Conservation (phyloP, 2,888 invertebrate species). For the Drosophila macrospina region DNA sequence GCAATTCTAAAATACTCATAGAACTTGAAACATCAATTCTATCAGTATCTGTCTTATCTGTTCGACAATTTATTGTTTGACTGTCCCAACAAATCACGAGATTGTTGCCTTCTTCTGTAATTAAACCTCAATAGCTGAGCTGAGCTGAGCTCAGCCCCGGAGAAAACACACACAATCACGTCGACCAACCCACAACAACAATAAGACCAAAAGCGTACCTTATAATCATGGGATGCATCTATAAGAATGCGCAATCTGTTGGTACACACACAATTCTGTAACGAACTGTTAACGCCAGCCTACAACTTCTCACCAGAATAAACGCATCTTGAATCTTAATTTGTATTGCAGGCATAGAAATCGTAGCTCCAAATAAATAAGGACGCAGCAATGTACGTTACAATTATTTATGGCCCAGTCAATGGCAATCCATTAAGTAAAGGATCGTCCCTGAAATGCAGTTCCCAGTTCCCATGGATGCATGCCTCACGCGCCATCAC, state of each 20-base stretch:
- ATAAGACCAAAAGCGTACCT: slow-evolving; percentile 14
- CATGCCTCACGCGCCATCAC: slow-evolving; percentile 75
- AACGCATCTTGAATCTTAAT: slow-evolving; percentile 49
- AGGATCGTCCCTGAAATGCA: slow-evolving; percentile 42
- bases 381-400: slow-evolving; percentile 45
- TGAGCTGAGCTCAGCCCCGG: slow-evolving; percentile 22
- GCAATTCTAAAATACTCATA: neutral
- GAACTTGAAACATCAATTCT: neutral
- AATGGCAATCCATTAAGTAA: slow-evolving; percentile 67
- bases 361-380: slow-evolving; percentile 50
- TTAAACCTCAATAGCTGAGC: slow-evolving; percentile 41
- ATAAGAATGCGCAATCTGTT: slow-evolving; percentile 28
- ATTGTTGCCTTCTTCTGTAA: slow-evolving; percentile 34
- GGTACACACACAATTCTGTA: slow-evolving; percentile 28
- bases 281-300: slow-evolving; percentile 73
- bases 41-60: slow-evolving; percentile 20
- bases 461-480: slow-evolving; percentile 43
- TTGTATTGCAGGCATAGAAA: slow-evolving; percentile 41
- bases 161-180: slow-evolving; percentile 36
- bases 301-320: slow-evolving; percentile 64
- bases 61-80: slow-evolving; percentile 40
- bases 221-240: slow-evolving; percentile 35
- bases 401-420: slow-evolving; percentile 70
- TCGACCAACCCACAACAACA: slow-evolving; percentile 41
- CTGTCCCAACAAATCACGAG: slow-evolving; percentile 41